Base-by-base conservation (phyloP, 2,797 vertebrate genomes). In the Huso huso region DNA sequence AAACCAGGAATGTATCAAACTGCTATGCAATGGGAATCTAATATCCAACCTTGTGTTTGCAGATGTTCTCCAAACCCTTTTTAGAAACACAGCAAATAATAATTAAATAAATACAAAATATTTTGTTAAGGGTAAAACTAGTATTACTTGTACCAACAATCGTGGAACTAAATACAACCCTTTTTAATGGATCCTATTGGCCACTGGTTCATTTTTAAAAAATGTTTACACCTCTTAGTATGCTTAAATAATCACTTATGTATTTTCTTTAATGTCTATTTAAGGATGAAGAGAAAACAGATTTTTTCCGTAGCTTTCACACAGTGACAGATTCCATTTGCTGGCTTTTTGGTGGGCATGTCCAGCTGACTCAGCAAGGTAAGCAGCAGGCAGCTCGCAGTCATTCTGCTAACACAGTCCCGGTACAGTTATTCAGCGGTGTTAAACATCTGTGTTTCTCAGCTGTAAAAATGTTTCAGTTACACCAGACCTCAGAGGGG, bases 321-420 rank as follows among this genome's bases (percentile, higher is more conserved):
- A 91, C 78, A 78, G 85, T 94, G 77, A 87, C 91, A 76, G 89
- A 92, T 72, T 92, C 94, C 11, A 81, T 94, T 57, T 81, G 84
- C 78, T 89, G 93, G 89, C 74, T 98, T 49, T 79, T 95, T 6
- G 73, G 81, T 51, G 83, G 78, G 59, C 88, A 95, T 71, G 9
- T 79, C 66, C 85, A 87, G 57, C 88, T 98, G 66, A 80, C 86
- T 64, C 51, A 76, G 0, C 83, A 83, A 58, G 91, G 92, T 94
- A 88, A 86, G 84, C 70, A 61, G 83, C 84, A 58, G 70, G 76
- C 71, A 6, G 15, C 6, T 6, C 2, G 58, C 58, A 60, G 58
- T 60, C n/a, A 9, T 9, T 9, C 7, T 7, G 58, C 58, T 9
- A 6, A 10, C n/a, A 18, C n/a, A 10, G n/a, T 59, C 1, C 53